phyloP scores from a whole-genome alignment of 2,113 vertebrate genomes.

The Leptocoma aspasia region DNA sequence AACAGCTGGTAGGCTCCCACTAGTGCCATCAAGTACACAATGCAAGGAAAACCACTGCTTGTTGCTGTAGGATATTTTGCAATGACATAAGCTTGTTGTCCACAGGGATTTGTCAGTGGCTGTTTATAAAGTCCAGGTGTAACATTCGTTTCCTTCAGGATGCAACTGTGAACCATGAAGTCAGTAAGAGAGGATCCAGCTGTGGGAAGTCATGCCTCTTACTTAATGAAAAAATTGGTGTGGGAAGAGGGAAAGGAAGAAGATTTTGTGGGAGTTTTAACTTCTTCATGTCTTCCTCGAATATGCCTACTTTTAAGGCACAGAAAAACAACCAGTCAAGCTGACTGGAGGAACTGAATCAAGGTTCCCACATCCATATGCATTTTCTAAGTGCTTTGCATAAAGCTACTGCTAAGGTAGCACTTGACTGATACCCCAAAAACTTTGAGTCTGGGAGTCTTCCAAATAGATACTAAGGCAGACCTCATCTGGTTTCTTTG shows the following conservation, averaged over 20 bases:
- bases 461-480: background rate
- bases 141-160: constrained; percentile 9
- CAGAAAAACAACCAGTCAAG: background rate
- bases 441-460: background rate
- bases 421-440: background rate
- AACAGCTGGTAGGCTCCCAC: constrained; percentile 1
- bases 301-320: background rate
- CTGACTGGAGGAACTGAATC: background rate
- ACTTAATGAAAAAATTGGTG: background rate
- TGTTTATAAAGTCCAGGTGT: constrained; percentile 37
- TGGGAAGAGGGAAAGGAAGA: background rate
- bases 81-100: background rate
- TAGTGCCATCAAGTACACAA: constrained; percentile 13
- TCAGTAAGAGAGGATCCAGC: background rate
- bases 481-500: background rate
- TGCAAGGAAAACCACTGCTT: constrained; percentile 22
- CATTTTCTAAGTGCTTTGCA: background rate
- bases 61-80: background rate
- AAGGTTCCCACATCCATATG: background rate
- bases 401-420: background rate
- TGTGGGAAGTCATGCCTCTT: background rate
- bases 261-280: background rate
- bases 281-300: background rate
- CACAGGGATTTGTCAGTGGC: background rate
- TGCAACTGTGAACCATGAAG: background rate